Percentiles rank a stretch among this genome's conserved stretches.
Evolutionary conservation across 37 sponge, comb jelly and placozoan genomes (phyloP).

Genomic region (Crambe crambe): DNA sequence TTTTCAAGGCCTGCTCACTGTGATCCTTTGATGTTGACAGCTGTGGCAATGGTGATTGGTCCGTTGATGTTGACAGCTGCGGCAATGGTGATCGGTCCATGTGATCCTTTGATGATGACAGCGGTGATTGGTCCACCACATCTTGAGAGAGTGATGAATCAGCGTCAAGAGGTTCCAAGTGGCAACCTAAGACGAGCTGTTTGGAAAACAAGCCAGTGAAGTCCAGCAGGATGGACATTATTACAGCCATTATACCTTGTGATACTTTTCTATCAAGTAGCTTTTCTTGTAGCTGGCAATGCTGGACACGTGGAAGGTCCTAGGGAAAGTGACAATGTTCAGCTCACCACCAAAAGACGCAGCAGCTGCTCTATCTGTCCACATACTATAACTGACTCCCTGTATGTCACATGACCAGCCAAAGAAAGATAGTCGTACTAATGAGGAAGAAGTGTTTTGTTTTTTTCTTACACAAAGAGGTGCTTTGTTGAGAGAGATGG

Average conservation of each 20-base stretch:
- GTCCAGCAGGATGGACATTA: constrained; percentile 6
- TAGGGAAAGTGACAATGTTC: constrained; percentile 10
- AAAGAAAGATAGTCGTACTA: neutral
- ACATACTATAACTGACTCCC: constrained; percentile 31
- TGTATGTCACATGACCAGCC: neutral
- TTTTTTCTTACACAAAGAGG: neutral
- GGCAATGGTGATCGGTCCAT: too few species aligned
- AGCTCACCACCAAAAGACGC: constrained; percentile 33
- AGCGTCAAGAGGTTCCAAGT: neutral
- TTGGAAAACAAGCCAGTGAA: constrained; percentile 8
- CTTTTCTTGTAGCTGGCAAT: neutral
- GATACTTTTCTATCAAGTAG: neutral
- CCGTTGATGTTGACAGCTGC: too few species aligned
- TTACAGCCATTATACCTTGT: neutral
- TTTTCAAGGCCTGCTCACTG: neutral
- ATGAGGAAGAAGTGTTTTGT: neutral
- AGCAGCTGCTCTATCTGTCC: constrained; percentile 43
- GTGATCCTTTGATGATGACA: too few species aligned
- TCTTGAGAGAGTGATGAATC: too few species aligned
- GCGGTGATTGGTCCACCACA: too few species aligned
- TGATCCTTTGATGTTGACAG: neutral
- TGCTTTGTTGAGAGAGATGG: neutral
- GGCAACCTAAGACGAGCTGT: neutral
- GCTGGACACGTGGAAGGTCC: neutral
- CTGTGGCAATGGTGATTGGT: too few species aligned